Percentiles rank a stretch among this genome's conserved stretches.
phyloP scores from a whole-genome alignment of 2,797 vertebrate genomes.

The Rhinogobio ventralis region DNA sequence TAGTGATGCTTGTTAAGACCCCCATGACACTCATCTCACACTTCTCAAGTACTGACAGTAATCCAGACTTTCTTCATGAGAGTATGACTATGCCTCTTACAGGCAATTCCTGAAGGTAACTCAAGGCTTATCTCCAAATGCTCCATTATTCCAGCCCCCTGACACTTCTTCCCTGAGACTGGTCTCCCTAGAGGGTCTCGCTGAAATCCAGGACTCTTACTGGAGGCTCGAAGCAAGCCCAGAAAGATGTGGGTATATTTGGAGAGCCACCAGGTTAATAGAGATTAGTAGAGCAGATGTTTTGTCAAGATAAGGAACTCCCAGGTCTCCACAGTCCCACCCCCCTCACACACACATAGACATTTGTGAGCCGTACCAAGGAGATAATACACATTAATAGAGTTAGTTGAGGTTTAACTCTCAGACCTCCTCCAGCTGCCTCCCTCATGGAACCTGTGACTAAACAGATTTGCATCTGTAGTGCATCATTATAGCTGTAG shows the following conservation, averaged over 20 bases:
- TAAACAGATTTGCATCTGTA: slow-evolving; percentile 46
- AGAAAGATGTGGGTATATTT: slow-evolving; percentile 35
- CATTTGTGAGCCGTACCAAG: neutral
- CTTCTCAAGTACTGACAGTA: slow-evolving; percentile 13
- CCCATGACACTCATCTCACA: neutral
- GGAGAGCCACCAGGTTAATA: slow-evolving; percentile 45
- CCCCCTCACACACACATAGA: neutral
- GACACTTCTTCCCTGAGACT: slow-evolving; percentile 27
- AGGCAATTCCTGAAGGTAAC: slow-evolving; percentile 1
- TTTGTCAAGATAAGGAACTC: slow-evolving; percentile 51
- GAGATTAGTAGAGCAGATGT: slow-evolving; percentile 51
- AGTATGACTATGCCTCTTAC: neutral
- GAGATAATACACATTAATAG: slow-evolving; percentile 45
- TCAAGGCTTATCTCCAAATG: slow-evolving; percentile 18
- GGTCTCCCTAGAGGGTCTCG: neutral
- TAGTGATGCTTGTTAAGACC: neutral
- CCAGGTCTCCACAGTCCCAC: slow-evolving; percentile 28
- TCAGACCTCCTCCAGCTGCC: slow-evolving; percentile 22
- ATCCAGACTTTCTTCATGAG: slow-evolving; percentile 25
- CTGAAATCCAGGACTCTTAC: neutral
- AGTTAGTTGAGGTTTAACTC: slow-evolving; percentile 37
- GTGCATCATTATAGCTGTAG: slow-evolving; percentile 34
- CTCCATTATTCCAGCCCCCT: slow-evolving; percentile 3
- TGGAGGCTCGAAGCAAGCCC: neutral
- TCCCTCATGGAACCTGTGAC: slow-evolving; percentile 36